Conservation (phyloP, 2,113 vertebrate genomes). For the Setophaga petechia region DNA sequence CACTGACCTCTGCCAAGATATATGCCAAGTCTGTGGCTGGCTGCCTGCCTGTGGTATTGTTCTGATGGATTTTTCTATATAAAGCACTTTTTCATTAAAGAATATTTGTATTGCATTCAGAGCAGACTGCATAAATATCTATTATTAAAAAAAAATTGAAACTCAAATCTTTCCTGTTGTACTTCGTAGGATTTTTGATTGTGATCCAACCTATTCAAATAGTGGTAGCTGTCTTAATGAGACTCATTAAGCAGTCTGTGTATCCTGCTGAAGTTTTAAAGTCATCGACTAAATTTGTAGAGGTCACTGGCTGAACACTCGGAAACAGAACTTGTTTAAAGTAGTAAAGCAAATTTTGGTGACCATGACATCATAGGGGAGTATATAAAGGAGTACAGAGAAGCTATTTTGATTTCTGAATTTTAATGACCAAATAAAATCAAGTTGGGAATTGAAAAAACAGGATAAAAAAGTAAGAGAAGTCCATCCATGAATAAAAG, state of each 20-base stretch:
- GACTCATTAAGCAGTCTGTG: background rate
- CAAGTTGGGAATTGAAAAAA: background rate
- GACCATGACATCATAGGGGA: background rate
- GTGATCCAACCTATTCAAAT: background rate
- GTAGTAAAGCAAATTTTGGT: background rate
- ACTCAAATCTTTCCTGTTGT: background rate
- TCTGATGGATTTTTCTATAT: conserved; percentile 42
- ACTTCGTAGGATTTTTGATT: conserved; percentile 18
- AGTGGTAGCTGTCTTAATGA: background rate
- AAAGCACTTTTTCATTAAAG: conserved; percentile 34
- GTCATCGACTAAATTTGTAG: background rate
- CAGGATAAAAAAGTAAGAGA: background rate
- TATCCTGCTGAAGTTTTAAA: conserved; percentile 11
- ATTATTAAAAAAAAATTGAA: background rate
- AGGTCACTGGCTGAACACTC: background rate
- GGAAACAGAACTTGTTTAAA: background rate
- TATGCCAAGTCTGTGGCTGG: conserved; percentile 7
- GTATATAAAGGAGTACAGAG: background rate
- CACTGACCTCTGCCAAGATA: conserved; percentile 27
- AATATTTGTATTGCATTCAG: conserved; percentile 6
- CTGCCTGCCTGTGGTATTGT: conserved; percentile 2
- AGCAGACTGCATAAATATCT: background rate
- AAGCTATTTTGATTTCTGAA: background rate
- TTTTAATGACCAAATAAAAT: conserved; percentile 1
- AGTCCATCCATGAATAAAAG: background rate